Percentiles rank a stretch among this genome's conserved stretches.
Conservation (phyloP, 2,888 invertebrate species). For the Tipula confusa region DNA sequence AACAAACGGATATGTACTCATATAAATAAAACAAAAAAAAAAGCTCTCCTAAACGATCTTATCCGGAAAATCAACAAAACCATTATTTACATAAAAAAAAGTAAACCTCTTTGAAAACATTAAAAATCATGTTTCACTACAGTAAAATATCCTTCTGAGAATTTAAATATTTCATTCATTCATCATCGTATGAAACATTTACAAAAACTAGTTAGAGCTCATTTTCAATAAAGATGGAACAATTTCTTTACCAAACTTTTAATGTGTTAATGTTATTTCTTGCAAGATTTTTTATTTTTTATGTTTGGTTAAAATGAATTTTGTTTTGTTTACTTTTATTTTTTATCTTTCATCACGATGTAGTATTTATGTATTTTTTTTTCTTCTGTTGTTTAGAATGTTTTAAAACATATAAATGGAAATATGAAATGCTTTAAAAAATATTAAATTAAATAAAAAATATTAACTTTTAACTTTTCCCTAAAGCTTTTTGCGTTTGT, state of each 20-base stretch:
- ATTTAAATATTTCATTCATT: not conserved
- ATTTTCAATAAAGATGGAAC: not conserved
- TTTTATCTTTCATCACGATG: not conserved
- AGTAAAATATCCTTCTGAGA: conserved; percentile 7
- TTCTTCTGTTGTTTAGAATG: not conserved
- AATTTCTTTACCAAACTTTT: not conserved
- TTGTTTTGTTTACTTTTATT: not conserved
- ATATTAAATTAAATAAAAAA: conserved; percentile 25
- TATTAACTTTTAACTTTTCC: conserved; percentile 20
- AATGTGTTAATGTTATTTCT: conserved; percentile 25
- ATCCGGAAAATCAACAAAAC: not conserved
- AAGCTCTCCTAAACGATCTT: not conserved
- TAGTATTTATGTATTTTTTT: not conserved
- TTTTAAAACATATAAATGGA: not conserved
- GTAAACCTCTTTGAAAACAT: conserved; percentile 3
- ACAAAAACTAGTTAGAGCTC: not conserved
- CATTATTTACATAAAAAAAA: not conserved
- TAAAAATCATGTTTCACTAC: not conserved
- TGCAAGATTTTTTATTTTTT: not conserved
- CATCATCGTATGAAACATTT: too few species aligned
- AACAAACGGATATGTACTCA: too few species aligned
- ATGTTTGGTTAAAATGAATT: not conserved
- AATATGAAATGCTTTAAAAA: not conserved
- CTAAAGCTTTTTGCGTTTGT: not conserved
- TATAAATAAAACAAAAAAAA: too few species aligned